Conservation (phyloP, 2,888 invertebrate genomes). For the Oscheius onirici region DNA sequence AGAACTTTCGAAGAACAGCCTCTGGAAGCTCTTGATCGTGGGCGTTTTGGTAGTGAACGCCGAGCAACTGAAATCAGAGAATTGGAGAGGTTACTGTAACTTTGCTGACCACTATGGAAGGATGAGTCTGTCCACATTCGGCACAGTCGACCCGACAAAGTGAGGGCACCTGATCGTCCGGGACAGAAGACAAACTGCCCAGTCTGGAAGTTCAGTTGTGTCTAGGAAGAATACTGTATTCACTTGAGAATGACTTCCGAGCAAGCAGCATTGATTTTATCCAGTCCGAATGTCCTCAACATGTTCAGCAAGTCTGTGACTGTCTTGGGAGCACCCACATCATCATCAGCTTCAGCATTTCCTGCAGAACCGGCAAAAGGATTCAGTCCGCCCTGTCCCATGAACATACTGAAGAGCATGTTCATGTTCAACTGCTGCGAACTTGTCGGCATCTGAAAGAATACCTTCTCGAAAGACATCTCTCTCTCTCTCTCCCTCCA, state of each 20-base stretch:
- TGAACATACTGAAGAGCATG: constrained; percentile 39
- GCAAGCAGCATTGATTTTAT: constrained; percentile 16
- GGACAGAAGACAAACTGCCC: background rate
- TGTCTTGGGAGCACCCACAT: constrained; percentile 3
- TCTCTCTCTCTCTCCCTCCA: background rate
- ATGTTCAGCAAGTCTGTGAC: constrained; percentile 26
- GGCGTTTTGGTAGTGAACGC: constrained; percentile 49
- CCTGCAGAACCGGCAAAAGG: background rate
- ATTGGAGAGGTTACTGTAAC: background rate
- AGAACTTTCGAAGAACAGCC: constrained; percentile 36
- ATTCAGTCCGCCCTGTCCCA: constrained; percentile 22
- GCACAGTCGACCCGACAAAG: constrained; percentile 40
- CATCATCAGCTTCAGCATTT: constrained; percentile 17
- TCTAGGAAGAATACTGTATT: background rate
- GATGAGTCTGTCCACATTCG: constrained; percentile 43
- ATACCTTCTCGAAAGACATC: background rate
- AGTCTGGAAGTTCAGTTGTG: constrained; percentile 15
- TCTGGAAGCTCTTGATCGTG: constrained; percentile 42
- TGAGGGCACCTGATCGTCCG: constrained; percentile 20
- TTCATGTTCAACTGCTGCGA: constrained; percentile 32
- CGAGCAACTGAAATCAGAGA: constrained; percentile 36
- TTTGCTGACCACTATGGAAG: constrained; percentile 32
- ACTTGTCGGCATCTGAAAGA: constrained; percentile 20
- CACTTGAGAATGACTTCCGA: constrained; percentile 27
- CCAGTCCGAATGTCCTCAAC: constrained; percentile 33